phyloP scores from a whole-genome alignment of 2,797 vertebrate species.

The Sylvia borin region DNA sequence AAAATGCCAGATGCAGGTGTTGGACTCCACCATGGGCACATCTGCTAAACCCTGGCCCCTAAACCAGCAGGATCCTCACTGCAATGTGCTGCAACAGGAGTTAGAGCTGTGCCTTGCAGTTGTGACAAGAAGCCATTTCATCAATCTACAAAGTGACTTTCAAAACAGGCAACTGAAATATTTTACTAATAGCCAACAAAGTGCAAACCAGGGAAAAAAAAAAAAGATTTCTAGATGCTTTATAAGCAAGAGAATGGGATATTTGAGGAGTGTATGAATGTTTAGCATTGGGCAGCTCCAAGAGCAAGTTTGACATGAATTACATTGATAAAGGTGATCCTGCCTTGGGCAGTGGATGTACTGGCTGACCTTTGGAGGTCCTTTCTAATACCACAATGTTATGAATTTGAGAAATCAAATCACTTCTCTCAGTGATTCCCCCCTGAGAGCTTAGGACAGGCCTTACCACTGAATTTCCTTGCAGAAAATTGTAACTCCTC shows the following conservation, averaged over 20 bases:
- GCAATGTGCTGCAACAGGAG: background rate
- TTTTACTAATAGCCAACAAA: background rate
- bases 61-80: background rate
- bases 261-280: background rate
- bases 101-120: background rate
- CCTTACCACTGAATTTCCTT: background rate
- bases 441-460: background rate
- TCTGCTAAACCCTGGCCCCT: background rate
- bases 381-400: background rate
- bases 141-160: background rate
- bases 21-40: background rate
- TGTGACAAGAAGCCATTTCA: background rate
- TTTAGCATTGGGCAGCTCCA: background rate
- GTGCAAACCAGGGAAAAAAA: background rate
- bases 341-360: background rate
- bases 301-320: background rate
- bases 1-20: background rate
- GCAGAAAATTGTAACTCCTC: constrained; percentile 28
- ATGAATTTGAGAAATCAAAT: constrained; percentile 11
- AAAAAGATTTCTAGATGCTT: background rate
- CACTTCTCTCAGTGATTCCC: background rate
- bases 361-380: background rate
- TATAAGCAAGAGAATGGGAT: background rate
- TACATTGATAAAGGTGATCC: background rate
- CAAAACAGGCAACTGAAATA: background rate